Conservation (phyloP, 2,113 vertebrate genomes). For the Rhinolophus ferrumequinum region DNA sequence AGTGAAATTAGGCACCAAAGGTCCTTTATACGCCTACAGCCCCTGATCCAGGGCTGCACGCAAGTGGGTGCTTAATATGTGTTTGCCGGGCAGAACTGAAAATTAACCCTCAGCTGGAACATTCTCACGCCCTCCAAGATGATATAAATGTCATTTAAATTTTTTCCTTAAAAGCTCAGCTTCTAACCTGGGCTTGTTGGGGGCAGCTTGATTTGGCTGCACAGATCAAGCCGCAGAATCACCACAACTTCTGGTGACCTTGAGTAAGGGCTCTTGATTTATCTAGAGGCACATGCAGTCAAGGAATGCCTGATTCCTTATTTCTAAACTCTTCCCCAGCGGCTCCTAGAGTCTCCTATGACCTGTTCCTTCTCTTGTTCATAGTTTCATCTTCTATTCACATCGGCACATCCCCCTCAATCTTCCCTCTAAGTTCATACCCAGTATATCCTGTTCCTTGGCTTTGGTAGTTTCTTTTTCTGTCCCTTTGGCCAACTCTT, state of each 20-base stretch:
- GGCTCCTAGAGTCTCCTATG: background rate
- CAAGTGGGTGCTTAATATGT: fast-evolving
- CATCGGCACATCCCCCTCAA: background rate
- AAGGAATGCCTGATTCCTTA: background rate
- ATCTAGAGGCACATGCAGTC: background rate
- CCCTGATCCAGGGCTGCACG: background rate
- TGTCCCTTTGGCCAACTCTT: background rate
- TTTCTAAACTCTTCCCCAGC: background rate
- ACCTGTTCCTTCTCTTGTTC: background rate
- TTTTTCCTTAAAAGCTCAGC: background rate
- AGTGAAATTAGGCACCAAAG: background rate
- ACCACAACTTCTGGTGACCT: background rate
- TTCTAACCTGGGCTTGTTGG: background rate
- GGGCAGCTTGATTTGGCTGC: background rate
- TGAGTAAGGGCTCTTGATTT: background rate
- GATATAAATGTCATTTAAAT: background rate
- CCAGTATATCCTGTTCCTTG: background rate
- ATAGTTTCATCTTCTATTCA: background rate
- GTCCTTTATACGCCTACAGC: background rate
- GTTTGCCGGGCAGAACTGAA: background rate
- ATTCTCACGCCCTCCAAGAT: background rate
- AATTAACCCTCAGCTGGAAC: background rate
- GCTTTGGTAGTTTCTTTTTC: background rate
- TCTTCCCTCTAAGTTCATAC: background rate
- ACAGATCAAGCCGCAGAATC: background rate